Evolutionary conservation across 2,888 invertebrate genomes (phyloP).

Genomic region (Anagyrus pseudococci): DNA sequence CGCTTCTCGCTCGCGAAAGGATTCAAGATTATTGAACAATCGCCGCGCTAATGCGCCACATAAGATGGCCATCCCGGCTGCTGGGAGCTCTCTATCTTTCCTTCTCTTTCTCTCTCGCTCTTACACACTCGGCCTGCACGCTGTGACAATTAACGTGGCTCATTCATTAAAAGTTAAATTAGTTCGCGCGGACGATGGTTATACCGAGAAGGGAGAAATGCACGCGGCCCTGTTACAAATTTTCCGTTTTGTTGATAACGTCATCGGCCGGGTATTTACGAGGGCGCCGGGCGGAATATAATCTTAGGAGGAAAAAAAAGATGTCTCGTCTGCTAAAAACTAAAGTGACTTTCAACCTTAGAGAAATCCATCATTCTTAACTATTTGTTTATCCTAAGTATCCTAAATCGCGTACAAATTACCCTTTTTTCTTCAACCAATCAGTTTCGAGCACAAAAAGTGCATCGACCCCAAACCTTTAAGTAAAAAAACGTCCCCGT

Average conservation of each 20-base stretch:
- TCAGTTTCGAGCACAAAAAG: neutral
- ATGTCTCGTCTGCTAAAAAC: too few relatives aligned
- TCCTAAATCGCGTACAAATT: too few relatives aligned
- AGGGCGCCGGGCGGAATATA: neutral
- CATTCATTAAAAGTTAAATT: conserved; percentile 39
- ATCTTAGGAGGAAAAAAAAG: too few relatives aligned
- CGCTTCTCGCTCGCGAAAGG: conserved; percentile 38
- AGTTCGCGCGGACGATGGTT: conserved; percentile 30
- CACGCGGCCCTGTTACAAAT: neutral
- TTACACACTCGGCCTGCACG: conserved; percentile 3
- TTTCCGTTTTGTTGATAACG: neutral
- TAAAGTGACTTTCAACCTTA: too few relatives aligned
- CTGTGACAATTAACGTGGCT: conserved; percentile 33
- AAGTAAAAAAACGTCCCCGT: neutral
- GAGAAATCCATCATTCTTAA: too few relatives aligned
- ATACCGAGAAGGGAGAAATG: neutral
- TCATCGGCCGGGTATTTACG: neutral
- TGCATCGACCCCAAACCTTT: neutral
- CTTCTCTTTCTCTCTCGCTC: too few relatives aligned
- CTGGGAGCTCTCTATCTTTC: too few relatives aligned
- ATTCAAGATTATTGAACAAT: conserved; percentile 30
- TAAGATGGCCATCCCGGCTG: too few relatives aligned
- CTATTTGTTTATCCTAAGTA: too few relatives aligned
- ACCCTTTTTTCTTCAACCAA: neutral
- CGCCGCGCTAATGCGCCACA: too few relatives aligned